A percentile compares a stretch with the other conserved stretches of the same genome.
Evolutionary conservation across 2,797 vertebrate species (phyloP).

Genomic region (Chelonia mydas): DNA sequence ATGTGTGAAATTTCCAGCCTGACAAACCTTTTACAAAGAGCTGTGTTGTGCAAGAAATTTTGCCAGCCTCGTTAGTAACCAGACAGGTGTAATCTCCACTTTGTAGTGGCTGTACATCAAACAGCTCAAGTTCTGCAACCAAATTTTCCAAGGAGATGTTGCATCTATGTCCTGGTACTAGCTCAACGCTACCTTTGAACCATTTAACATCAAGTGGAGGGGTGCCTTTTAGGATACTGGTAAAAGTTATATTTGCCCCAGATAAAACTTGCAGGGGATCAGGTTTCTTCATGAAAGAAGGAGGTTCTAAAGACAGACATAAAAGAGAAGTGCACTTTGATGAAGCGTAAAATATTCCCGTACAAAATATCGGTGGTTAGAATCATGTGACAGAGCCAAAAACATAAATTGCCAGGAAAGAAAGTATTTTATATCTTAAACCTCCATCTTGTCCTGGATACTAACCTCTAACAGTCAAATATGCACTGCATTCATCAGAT

Average conservation of each 20-base stretch:
- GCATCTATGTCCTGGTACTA: slow-evolving; percentile 84
- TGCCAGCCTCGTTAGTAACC: slow-evolving; percentile 93
- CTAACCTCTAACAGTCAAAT: slow-evolving; percentile 93
- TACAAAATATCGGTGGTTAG: not conserved
- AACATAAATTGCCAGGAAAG: not conserved
- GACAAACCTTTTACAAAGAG: slow-evolving; percentile 96
- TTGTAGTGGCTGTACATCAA: slow-evolving; percentile 85
- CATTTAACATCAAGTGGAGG: slow-evolving; percentile 92
- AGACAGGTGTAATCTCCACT: slow-evolving; percentile 96
- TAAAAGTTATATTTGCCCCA: slow-evolving; percentile 89
- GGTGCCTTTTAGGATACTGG: slow-evolving; percentile 92
- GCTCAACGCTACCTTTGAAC: slow-evolving; percentile 94
- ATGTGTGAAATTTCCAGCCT: not conserved
- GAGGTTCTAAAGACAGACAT: slow-evolving; percentile 86
- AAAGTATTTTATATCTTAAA: not conserved
- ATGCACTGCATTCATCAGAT: slow-evolving; percentile 88
- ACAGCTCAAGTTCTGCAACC: slow-evolving; percentile 89
- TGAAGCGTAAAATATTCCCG: slow-evolving; percentile 7
- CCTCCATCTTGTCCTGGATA: slow-evolving; percentile 44
- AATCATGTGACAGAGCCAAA: not conserved
- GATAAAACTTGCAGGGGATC: slow-evolving; percentile 91
- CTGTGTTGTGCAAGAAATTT: slow-evolving; percentile 88
- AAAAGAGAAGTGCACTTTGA: slow-evolving; percentile 49
- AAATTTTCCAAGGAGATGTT: slow-evolving; percentile 90
- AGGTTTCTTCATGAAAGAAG: slow-evolving; percentile 92